Base-by-base conservation (phyloP, 2,797 vertebrate species). In the Eidolon dupreanum region DNA sequence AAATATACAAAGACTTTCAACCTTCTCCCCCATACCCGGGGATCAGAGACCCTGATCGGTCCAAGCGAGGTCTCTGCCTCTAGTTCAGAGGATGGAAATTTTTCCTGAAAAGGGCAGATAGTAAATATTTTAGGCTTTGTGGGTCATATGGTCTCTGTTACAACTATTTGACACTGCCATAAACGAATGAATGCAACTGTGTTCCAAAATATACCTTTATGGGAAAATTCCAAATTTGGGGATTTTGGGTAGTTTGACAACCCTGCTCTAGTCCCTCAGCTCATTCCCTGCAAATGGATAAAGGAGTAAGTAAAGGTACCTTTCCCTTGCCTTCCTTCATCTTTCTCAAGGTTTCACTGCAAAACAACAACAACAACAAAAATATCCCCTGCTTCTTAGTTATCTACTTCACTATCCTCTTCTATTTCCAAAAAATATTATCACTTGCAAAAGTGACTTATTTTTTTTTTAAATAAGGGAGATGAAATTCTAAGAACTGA, bases 401-500 rank as follows among this genome's bases (percentile, higher is more conserved):
- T 20, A 57, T 74, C 55, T 90, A 43, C 49, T 88, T 92, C 73
- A 92, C 22, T 77, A 55, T 5, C 20, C 0, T 88, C 73, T 89
- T 90, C 20, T 87, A 87, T 51, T 93, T 90, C 65, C 68, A 88
- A 93, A 90, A 70, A 49, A 84, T 65, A 79, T 11, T 31, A 94
- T 70, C 55, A 94, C 46, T 85, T 95, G 22, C 2, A 90, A 82
- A 92, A 95, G 57, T 49, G 49, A 82, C 65, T 95, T 94, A 83
- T 61, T 19, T 41, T 46, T 46, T 91, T 95, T 93, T 16, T 83
- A 87, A 96, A 84, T 79, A 93, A 94, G n/a, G 55, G 61, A 95
- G 95, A 92, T 68, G 13, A 68, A 90, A 95, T 92, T 68, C 22
- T 55, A 87, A 87, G 17, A 96, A 55, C 28, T 61, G 22, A 16